phyloP scores from a whole-genome alignment of 2,113 vertebrate genomes.

The Willisornis vidua region DNA sequence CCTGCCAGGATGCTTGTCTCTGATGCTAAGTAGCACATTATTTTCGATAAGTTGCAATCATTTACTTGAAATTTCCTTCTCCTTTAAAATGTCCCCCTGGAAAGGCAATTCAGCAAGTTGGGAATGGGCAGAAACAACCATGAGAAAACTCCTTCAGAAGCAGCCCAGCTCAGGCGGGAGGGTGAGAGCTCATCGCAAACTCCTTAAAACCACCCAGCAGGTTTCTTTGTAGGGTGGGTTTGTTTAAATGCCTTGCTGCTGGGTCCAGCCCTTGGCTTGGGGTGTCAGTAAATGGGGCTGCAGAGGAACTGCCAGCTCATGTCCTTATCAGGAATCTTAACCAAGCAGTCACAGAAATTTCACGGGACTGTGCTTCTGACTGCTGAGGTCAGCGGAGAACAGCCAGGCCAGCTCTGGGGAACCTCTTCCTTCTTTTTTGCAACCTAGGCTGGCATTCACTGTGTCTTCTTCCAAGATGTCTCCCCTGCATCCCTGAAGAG shows the following conservation, averaged over 20 bases:
- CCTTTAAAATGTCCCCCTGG: conserved; percentile 74
- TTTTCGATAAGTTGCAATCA: conserved; percentile 79
- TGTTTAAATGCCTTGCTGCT: not conserved
- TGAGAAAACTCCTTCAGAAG: not conserved
- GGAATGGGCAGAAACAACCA: not conserved
- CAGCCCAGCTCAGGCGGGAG: not conserved
- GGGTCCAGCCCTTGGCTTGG: not conserved
- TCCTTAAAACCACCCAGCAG: not conserved
- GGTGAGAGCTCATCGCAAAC: fast-evolving
- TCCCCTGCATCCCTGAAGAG: not conserved
- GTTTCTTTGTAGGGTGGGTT: not conserved
- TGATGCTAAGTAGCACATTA: conserved; percentile 77
- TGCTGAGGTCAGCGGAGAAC: not conserved
- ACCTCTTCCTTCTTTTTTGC: not conserved
- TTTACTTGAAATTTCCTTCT: conserved; percentile 75
- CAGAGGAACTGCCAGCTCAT: not conserved
- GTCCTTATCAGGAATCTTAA: not conserved
- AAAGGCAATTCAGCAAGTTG: conserved; percentile 49
- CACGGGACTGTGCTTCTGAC: fast-evolving
- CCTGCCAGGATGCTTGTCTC: conserved; percentile 77
- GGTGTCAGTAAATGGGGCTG: not conserved
- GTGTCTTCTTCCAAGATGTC: not conserved
- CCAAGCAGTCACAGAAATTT: not conserved
- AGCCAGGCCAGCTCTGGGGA: fast-evolving
- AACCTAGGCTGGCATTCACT: not conserved